Percentiles rank a stretch among this genome's conserved stretches.
phyloP scores from a whole-genome alignment of 2,888 invertebrate species.

The Orchestes rusci region DNA sequence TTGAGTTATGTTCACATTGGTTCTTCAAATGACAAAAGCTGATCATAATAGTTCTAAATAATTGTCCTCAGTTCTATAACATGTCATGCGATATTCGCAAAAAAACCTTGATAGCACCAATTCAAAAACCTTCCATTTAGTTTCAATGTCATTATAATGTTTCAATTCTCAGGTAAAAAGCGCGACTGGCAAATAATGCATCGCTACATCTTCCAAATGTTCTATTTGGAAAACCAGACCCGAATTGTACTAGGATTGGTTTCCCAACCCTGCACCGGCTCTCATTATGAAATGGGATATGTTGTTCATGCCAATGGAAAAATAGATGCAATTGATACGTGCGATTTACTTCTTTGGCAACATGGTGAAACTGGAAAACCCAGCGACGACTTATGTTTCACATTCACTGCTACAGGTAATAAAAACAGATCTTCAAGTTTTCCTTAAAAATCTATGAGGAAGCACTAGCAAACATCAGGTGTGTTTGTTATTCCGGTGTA shows the following conservation, averaged over 20 bases:
- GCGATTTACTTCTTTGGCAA: conserved; percentile 53
- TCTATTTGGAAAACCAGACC: conserved; percentile 63
- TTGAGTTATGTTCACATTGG: no score
- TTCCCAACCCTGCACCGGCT: conserved; percentile 64
- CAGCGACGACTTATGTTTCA: conserved; percentile 54
- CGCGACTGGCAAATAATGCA: conserved; percentile 71
- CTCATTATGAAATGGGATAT: conserved; percentile 59
- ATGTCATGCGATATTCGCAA: no score
- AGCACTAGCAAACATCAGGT: no score
- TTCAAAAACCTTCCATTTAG: no score
- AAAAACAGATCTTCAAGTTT: no score
- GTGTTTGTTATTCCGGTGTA: no score
- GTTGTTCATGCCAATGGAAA: conserved; percentile 46
- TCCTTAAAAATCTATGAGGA: no score
- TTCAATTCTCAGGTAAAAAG: conserved; percentile 49
- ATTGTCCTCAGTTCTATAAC: no score
- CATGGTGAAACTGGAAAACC: conserved; percentile 61
- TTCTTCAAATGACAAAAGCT: no score
- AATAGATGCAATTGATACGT: conserved; percentile 52
- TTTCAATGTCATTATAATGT: no score
- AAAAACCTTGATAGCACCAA: no score
- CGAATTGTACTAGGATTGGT: conserved; percentile 65
- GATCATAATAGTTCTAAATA: no score
- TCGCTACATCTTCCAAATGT: conserved; percentile 71
- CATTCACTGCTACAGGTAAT: conserved; percentile 51